Percentiles rank a stretch among this genome's conserved stretches.
Evolutionary conservation across 2,888 invertebrate species (phyloP).

Genomic region (Phalera bucephala): DNA sequence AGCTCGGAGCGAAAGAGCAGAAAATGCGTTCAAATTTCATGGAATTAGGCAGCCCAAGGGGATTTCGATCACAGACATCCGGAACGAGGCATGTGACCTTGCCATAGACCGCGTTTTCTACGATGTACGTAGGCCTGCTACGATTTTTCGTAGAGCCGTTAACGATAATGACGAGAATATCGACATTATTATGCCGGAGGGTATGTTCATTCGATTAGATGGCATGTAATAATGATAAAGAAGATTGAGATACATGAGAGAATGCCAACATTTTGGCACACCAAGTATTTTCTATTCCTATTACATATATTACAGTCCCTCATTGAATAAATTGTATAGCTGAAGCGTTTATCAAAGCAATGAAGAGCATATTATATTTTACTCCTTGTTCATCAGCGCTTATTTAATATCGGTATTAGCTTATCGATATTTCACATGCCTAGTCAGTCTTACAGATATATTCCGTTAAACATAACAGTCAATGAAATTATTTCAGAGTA

Average conservation of each 20-base stretch:
- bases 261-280: no score
- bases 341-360: no score
- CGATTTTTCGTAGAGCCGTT: slow-evolving; percentile 2
- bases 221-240: no score
- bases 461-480: slow-evolving; percentile 63
- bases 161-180: neutral
- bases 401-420: no score
- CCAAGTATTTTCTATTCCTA: no score
- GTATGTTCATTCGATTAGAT: no score
- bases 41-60: slow-evolving; percentile 16
- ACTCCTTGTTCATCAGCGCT: no score
- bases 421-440: slow-evolving; percentile 2
- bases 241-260: no score
- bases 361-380: no score
- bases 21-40: slow-evolving; percentile 32
- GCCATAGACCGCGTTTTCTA: slow-evolving; percentile 22
- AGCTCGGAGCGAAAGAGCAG: slow-evolving; percentile 10
- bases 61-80: slow-evolving; percentile 22
- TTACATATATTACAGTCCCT: no score
- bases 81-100: slow-evolving; percentile 16
- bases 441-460: slow-evolving; percentile 16
- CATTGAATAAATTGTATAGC: no score
- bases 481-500: slow-evolving; percentile 75
- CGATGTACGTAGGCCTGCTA: slow-evolving; percentile 10
- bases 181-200: no score